These are phyloP conservation scores for Parnassius glacialis DNA, from an alignment of 2,888 invertebrate genomes.

Conservation along the genomic window DNA sequence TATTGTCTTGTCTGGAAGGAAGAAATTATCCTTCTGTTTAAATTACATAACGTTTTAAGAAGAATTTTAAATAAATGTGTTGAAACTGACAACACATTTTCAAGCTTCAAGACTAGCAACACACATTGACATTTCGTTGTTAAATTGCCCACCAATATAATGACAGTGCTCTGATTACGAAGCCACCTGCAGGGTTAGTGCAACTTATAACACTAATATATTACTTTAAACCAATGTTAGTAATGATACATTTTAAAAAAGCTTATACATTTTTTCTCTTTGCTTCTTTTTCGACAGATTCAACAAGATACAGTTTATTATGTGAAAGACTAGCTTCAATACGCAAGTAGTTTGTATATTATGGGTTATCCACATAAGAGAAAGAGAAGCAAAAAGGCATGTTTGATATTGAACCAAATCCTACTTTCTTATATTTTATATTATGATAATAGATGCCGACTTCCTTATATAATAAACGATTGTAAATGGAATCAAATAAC, in stretches of 20 bases:
- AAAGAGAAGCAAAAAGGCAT: too few relatives aligned
- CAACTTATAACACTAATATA: conserved; percentile 26
- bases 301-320: background rate
- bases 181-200: conserved; percentile 41
- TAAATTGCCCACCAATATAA: conserved; percentile 20
- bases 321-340: background rate
- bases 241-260: conserved; percentile 18
- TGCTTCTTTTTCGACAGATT: background rate
- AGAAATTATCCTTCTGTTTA: conserved; percentile 12
- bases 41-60: conserved; percentile 19
- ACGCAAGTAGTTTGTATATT: background rate
- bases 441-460: too few relatives aligned
- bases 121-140: conserved; percentile 23
- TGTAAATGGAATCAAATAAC: too few relatives aligned
- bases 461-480: too few relatives aligned
- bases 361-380: conserved; percentile 9
- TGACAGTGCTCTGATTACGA: conserved; percentile 33
- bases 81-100: conserved; percentile 20
- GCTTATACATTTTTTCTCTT: conserved; percentile 9
- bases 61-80: conserved; percentile 9
- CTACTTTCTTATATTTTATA: too few relatives aligned
- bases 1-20: conserved; percentile 17
- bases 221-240: conserved; percentile 26
- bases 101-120: conserved; percentile 31
- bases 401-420: too few relatives aligned